Evolutionary conservation across 1,140 invertebrate genomes (phyloP).

Genomic region (Heliconius hermathena): DNA sequence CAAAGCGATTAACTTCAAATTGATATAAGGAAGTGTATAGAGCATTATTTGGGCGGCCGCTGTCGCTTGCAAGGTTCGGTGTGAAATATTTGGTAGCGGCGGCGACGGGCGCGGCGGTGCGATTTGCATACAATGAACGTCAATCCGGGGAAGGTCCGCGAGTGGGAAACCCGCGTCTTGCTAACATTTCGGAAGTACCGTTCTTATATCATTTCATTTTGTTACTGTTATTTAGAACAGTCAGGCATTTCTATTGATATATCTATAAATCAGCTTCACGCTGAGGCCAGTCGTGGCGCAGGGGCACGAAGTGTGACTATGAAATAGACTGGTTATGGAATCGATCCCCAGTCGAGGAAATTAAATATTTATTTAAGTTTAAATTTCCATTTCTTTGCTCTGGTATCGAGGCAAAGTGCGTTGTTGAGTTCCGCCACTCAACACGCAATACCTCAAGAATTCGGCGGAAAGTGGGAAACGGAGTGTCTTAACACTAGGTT

Average conservation of each 20-base stretch:
- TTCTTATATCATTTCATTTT: constrained; percentile 60
- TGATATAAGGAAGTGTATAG: constrained; percentile 31
- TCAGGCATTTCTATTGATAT: constrained; percentile 2
- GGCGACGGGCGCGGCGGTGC: constrained; percentile 54
- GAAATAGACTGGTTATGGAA: no score
- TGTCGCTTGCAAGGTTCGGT: constrained; percentile 51
- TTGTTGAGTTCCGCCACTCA: no score
- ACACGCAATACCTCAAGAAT: no score
- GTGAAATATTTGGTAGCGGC: constrained; percentile 70
- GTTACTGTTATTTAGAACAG: constrained; percentile 45
- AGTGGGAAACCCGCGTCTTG: constrained; percentile 53
- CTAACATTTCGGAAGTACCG: constrained; percentile 71
- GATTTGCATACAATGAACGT: constrained; percentile 70
- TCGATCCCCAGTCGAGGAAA: no score
- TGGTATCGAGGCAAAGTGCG: no score
- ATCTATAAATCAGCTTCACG: background rate
- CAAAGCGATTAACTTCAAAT: constrained; percentile 20
- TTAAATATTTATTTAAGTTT: no score
- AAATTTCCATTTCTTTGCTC: no score
- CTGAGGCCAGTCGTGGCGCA: no score
- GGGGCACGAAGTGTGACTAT: no score
- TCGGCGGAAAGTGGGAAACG: no score
- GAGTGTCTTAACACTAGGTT: no score
- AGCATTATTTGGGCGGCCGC: constrained; percentile 55
- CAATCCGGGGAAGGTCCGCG: constrained; percentile 60